Base-by-base conservation (phyloP, 1,140 invertebrate species). In the Lordiphosa collinella region DNA sequence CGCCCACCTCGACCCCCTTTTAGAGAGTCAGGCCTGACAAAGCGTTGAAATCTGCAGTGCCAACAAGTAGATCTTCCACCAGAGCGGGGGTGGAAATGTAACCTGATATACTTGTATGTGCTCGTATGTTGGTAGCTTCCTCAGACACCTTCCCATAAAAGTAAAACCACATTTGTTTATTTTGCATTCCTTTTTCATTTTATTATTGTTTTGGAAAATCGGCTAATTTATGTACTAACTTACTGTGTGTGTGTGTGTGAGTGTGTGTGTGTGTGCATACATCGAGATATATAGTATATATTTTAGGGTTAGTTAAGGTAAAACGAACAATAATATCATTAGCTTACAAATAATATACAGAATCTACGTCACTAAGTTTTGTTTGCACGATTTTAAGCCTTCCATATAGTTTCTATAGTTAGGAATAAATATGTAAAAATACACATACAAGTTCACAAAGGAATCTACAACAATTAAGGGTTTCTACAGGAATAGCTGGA, bases 11-110 rank as follows among this genome's bases (percentile, higher is more conserved):
- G 25, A n/a, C 22, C 16, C 9, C 10, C 13, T 7, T 14, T 22
- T 22, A 22, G 18, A 1, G 2, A 7, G 36, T 68, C 69, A 34
- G 35, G 54, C 74, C 57, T 78, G 74, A 80, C 25, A 82, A 75
- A 80, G 75, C 75, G 75, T 82, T 80, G 78, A 80, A 80, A 82
- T 80, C 66, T 55, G 57, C 76, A 70, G 41, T 58, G 71, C 76
- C 75, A 80, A 82, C 75, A 80, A 80, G 37, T 43, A 7, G 48
- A 56, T 22, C 22, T 14, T 31, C 7, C n/a, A 13, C 18, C n/a
- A 14, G 57, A 31, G 58, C 43, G 54, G 43, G 50, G 58, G 48
- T 56, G 63, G 50, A 64, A 65, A 54, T 60, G 71, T 67, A 80
- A 82, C 46, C 41, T 41, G 53, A 51, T 52, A 40, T 52, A 52